Evolutionary conservation across 2,888 invertebrate species (phyloP).

Genomic region (Caenorhabditis angaria): DNA sequence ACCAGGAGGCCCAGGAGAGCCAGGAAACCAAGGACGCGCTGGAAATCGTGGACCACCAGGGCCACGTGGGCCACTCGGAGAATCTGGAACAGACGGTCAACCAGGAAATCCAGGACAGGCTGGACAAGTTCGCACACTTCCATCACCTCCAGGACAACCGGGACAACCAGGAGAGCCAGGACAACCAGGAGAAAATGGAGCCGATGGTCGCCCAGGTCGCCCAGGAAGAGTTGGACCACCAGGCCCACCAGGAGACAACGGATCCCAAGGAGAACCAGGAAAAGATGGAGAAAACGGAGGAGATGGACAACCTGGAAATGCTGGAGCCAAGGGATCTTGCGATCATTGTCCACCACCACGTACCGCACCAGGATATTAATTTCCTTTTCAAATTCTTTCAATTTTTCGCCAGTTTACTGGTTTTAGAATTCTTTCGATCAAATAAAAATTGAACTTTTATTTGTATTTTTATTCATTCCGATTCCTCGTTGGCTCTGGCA

Average conservation of each 20-base stretch:
- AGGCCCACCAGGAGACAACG: constrained; percentile 52
- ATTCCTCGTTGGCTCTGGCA: constrained; percentile 9
- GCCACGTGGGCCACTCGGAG: constrained; percentile 49
- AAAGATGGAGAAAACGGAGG: constrained; percentile 51
- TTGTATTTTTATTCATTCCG: constrained; percentile 4
- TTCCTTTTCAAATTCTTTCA: background rate
- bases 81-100: constrained; percentile 51
- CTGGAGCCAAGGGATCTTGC: constrained; percentile 49
- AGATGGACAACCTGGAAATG: constrained; percentile 45
- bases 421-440: no score
- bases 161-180: constrained; percentile 55
- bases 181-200: constrained; percentile 51
- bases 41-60: constrained; percentile 53
- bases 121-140: constrained; percentile 45
- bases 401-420: no score
- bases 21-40: constrained; percentile 37
- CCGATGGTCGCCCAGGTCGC: constrained; percentile 53
- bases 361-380: constrained; percentile 50
- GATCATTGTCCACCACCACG: constrained; percentile 51
- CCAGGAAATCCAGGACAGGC: constrained; percentile 48
- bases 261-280: constrained; percentile 53
- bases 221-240: constrained; percentile 54
- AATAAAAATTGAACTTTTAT: background rate
- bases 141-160: constrained; percentile 49
- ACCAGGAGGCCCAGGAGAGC: constrained; percentile 47